Evolutionary conservation across 2,113 vertebrate genomes (phyloP).

Genomic region (Erythrocercus mccallii): DNA sequence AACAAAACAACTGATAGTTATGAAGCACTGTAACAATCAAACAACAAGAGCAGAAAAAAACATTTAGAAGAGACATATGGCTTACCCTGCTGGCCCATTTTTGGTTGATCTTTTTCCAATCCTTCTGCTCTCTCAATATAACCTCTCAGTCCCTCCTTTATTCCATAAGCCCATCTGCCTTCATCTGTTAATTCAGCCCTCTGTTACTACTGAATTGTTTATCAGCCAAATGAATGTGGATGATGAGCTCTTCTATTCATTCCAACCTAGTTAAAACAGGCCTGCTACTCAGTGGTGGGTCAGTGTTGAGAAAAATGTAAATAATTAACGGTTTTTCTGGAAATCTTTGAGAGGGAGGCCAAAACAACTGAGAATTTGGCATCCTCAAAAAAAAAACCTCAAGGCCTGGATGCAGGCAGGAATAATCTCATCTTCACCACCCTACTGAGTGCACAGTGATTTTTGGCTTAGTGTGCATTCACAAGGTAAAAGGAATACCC

Average conservation of each 20-base stretch:
- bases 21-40: constrained; percentile 5
- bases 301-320: background rate
- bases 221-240: constrained; percentile 17
- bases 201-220: constrained; percentile 35
- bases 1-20: background rate
- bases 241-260: background rate
- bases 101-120: constrained; percentile 60
- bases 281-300: background rate
- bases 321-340: background rate
- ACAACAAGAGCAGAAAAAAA: constrained; percentile 53
- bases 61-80: constrained; percentile 59
- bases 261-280: background rate
- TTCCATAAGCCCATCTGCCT: constrained; percentile 57
- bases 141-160: constrained; percentile 30
- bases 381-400: background rate
- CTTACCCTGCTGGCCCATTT: constrained; percentile 58
- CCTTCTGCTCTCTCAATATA: constrained; percentile 52
- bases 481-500: background rate
- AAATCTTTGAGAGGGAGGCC: background rate
- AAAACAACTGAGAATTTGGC: background rate
- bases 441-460: background rate
- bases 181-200: constrained; percentile 53
- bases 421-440: background rate
- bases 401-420: background rate
- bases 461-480: background rate